Conservation (phyloP, 2,113 vertebrate genomes). For the Uropsilus gracilis region DNA sequence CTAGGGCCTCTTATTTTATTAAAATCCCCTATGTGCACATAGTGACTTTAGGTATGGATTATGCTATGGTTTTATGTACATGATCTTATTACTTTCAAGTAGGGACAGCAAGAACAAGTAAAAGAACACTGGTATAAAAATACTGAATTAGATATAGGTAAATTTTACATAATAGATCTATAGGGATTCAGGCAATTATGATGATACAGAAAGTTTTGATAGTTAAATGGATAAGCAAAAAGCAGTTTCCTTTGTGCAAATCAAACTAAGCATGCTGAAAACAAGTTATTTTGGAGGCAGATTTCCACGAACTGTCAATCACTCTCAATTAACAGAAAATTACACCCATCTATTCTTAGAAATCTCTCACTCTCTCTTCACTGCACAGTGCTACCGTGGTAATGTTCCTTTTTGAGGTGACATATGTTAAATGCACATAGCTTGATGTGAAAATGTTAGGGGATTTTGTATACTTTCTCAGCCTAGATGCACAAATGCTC, state of each 20-base stretch:
- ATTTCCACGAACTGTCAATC: slow-evolving; percentile 74
- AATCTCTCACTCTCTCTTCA: slow-evolving; percentile 51
- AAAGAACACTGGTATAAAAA: neutral
- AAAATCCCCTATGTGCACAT: neutral
- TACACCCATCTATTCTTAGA: slow-evolving; percentile 76
- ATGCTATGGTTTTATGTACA: neutral
- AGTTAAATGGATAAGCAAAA: slow-evolving; percentile 14
- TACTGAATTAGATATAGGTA: neutral
- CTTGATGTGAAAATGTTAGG: slow-evolving; percentile 52
- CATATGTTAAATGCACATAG: slow-evolving; percentile 20
- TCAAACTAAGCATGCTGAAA: slow-evolving; percentile 29
- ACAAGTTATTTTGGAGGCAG: slow-evolving; percentile 42
- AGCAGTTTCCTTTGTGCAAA: slow-evolving; percentile 43
- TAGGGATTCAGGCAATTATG: neutral
- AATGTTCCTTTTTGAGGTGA: slow-evolving; percentile 67
- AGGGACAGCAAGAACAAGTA: neutral
- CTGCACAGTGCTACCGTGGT: neutral
- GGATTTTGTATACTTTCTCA: slow-evolving; percentile 60
- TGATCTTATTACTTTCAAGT: neutral
- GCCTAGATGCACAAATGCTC: neutral
- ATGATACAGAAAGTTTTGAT: slow-evolving; percentile 12
- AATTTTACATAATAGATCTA: neutral
- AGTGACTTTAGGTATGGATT: neutral
- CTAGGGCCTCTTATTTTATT: neutral
- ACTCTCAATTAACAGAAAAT: slow-evolving; percentile 70